These are phyloP conservation scores for Chouioia cunea DNA, from an alignment of 2,888 invertebrate genomes.

Conservation along the genomic window DNA sequence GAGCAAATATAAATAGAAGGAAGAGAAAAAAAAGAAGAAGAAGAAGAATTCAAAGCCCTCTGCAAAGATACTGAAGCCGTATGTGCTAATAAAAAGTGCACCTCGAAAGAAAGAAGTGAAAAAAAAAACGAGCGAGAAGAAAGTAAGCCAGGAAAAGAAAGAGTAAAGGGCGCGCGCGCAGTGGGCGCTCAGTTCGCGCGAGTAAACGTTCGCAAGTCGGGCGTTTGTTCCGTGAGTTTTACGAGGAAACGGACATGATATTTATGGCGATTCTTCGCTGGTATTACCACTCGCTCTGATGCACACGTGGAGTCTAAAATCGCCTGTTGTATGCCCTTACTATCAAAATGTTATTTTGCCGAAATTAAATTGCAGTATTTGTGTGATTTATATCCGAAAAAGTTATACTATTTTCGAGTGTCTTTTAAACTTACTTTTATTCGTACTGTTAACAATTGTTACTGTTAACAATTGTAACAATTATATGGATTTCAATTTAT, in stretches of 20 bases:
- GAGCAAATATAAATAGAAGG: neutral
- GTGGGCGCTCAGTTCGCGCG: neutral
- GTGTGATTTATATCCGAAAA: no score
- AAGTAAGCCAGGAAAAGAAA: neutral
- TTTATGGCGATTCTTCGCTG: constrained; percentile 59
- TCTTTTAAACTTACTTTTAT: no score
- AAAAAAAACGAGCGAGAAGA: neutral
- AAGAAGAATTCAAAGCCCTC: neutral
- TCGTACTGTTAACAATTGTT: no score
- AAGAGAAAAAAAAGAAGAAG: neutral
- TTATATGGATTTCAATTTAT: no score
- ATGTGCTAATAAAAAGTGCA: neutral
- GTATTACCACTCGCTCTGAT: constrained; percentile 54
- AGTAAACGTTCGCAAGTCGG: neutral
- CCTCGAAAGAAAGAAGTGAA: neutral
- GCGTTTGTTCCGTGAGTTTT: constrained; percentile 49
- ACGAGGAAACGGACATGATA: constrained; percentile 60
- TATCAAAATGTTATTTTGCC: no score
- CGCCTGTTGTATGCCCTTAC: constrained; percentile 24
- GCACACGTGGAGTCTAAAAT: constrained; percentile 34
- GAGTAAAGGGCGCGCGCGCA: neutral
- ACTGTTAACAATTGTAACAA: no score
- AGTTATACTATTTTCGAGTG: no score
- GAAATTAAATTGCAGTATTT: no score
- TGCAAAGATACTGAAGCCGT: neutral